Base-by-base conservation (phyloP, 2,888 invertebrate species). In the Agrilus biguttatus region DNA sequence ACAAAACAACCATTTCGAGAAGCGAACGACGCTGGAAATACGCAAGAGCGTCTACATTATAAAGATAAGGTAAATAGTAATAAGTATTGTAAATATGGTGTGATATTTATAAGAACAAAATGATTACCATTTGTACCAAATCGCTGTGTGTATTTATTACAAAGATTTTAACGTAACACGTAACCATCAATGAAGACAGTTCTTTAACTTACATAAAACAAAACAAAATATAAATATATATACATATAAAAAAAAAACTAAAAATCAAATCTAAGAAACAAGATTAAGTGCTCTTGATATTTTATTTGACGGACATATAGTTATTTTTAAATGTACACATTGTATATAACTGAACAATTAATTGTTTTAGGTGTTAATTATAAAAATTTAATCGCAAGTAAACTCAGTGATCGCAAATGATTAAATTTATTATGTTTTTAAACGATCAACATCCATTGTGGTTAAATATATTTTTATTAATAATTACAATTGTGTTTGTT, bases 271-370 rank as follows among this genome's bases (percentile, higher is more conserved):
- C 63, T 61, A 62, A 60, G 60, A 55, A 61, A 59, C 59, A 63
- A 65, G 65, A 65, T 65, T 63, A 66, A 66, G 65, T 66, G 66
- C 66, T 66, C 65, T 66, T 66, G 65, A 64, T 65, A 65, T 64
- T 65, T 65, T 62, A 63, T 65, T 64, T 65, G 28, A 28, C 63
- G 62, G 62, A 60, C 58, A 53, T 58, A 60, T 63, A 63, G 61
- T 64, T 64, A 65, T 64, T 65, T 65, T 65, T 63, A 64, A 65
- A 64, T 65, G 65, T 65, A 65, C 61, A 65, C 65, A 62, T 63
- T 65, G 64, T 66, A 65, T 65, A 66, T 65, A 65, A 28, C 62
- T 62, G 61, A 59, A 62, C 57, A 59, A 56, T 58, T 61, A 61
- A 61, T 62, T 62, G 61, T 61, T 61, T 28, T 61, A 55, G 58